Conservation (phyloP, 37 sponge, comb jelly and placozoan species). For the Lycopodina hypogea region DNA sequence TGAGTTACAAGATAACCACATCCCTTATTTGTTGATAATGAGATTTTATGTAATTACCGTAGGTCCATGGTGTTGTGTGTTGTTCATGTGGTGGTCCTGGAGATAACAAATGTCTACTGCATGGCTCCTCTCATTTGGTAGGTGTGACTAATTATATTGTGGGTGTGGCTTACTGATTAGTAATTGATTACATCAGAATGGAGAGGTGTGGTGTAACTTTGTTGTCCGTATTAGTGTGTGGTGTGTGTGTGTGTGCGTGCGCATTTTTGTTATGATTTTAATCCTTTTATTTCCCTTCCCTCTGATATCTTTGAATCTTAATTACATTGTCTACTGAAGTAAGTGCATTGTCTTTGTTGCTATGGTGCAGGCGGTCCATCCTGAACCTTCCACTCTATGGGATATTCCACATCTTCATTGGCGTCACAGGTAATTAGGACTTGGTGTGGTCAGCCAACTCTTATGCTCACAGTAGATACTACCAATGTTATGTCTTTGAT, state of each 20-base stretch:
- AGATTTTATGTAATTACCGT: not conserved
- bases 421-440: constrained; percentile 21
- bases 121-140: constrained; percentile 68
- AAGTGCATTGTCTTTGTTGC: not conserved
- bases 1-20: not conserved
- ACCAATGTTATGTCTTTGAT: too few relatives aligned
- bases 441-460: too few relatives aligned
- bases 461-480: too few relatives aligned
- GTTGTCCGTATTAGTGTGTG: too few relatives aligned
- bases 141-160: not conserved
- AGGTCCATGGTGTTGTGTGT: constrained; percentile 22
- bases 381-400: constrained; percentile 56
- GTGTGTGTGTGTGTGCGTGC: too few relatives aligned
- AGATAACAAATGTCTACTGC: constrained; percentile 55
- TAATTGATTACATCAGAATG: too few relatives aligned
- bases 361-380: constrained; percentile 31
- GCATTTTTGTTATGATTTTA: too few relatives aligned
- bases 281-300: not conserved
- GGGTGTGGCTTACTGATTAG: too few relatives aligned
- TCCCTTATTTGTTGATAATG: not conserved
- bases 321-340: too few relatives aligned
- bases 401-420: constrained; percentile 53
- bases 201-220: too few relatives aligned
- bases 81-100: constrained; percentile 33
- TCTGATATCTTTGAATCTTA: too few relatives aligned